Evolutionary conservation across 1,140 invertebrate species (phyloP).

Genomic region (Dendroctonus valens): DNA sequence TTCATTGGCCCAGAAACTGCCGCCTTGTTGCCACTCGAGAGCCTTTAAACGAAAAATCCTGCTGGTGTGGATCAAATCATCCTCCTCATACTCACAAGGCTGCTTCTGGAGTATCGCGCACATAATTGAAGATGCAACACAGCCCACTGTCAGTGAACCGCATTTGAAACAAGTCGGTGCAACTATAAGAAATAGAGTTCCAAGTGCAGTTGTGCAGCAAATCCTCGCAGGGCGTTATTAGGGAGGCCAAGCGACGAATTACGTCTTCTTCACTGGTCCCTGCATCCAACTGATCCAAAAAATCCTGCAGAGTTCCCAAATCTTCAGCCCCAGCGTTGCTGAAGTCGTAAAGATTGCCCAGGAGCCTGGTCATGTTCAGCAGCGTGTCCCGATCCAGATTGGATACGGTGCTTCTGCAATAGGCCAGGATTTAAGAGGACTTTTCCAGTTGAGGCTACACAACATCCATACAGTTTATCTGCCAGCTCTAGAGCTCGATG

Average conservation of each 20-base stretch:
- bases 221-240: conserved; percentile 55
- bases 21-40: background rate
- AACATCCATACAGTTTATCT: conserved; percentile 46
- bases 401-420: no score
- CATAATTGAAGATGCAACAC: conserved; percentile 62
- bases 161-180: conserved; percentile 51
- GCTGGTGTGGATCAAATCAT: background rate
- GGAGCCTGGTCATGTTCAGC: conserved; percentile 19
- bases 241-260: conserved; percentile 41
- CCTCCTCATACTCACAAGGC: conserved; percentile 5
- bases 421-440: no score
- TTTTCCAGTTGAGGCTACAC: no score
- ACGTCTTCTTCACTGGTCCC: background rate
- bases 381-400: no score
- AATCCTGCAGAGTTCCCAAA: conserved; percentile 28
- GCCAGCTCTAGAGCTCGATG: conserved; percentile 44
- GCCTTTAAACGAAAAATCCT: no score
- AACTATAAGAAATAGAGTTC: conserved; percentile 48
- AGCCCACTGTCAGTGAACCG: conserved; percentile 56
- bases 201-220: conserved; percentile 54
- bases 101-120: conserved; percentile 5
- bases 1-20: background rate
- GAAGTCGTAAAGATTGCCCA: conserved; percentile 38
- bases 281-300: conserved; percentile 31
- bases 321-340: conserved; percentile 15